These are phyloP conservation scores for Parnassius glacialis DNA, from an alignment of 2,888 invertebrate genomes.

Conservation along the genomic window DNA sequence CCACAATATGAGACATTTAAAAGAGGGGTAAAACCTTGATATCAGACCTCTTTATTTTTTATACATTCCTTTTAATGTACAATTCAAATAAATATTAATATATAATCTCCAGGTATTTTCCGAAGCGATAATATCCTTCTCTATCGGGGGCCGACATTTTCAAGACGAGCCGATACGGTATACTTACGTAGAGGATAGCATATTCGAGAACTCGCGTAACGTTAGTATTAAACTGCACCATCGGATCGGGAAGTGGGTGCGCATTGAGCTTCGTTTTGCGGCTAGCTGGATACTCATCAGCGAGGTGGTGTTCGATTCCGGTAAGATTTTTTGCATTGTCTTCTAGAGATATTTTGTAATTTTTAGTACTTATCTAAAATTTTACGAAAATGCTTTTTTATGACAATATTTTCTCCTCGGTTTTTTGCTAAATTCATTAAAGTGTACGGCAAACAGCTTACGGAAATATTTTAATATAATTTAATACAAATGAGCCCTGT, in stretches of 20 bases:
- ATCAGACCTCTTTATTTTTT: too few relatives aligned
- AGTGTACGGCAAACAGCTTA: too few relatives aligned
- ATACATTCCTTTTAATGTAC: too few relatives aligned
- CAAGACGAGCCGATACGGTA: slow-evolving; percentile 88
- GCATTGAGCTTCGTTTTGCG: slow-evolving; percentile 88
- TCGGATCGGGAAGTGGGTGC: slow-evolving; percentile 90
- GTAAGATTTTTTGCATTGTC: slow-evolving; percentile 60
- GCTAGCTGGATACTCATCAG: slow-evolving; percentile 94
- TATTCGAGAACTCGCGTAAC: slow-evolving; percentile 90
- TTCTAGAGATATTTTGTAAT: neutral
- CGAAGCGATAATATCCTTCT: slow-evolving; percentile 89
- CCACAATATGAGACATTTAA: too few relatives aligned
- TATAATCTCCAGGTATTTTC: slow-evolving; percentile 85
- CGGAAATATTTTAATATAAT: too few relatives aligned
- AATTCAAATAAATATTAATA: too few relatives aligned
- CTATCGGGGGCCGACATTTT: slow-evolving; percentile 89
- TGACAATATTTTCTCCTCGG: neutral
- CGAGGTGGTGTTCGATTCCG: slow-evolving; percentile 93
- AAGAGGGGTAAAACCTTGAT: too few relatives aligned
- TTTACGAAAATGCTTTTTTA: neutral
- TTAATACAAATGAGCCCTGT: too few relatives aligned
- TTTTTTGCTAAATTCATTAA: neutral
- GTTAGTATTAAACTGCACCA: slow-evolving; percentile 91
- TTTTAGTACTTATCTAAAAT: too few relatives aligned
- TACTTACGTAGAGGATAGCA: slow-evolving; percentile 86